These are phyloP conservation scores for Ephestia elutella DNA, from an alignment of 1,140 invertebrate genomes.

Conservation along the genomic window DNA sequence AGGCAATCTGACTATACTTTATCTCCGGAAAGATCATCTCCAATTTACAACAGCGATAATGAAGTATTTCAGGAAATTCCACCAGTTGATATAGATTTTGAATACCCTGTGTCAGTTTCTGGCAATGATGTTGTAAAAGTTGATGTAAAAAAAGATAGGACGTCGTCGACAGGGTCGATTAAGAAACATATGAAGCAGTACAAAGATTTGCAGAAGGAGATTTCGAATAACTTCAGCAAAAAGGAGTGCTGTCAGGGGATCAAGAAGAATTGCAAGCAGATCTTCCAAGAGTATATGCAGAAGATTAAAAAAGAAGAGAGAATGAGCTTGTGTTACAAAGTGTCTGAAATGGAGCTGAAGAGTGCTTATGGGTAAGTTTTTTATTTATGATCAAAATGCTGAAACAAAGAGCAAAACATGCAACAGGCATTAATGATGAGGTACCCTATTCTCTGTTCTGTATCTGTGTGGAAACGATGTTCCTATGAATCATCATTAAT, in stretches of 20 bases:
- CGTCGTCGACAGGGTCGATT: slow-evolving; percentile 29
- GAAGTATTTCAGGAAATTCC: slow-evolving; percentile 45
- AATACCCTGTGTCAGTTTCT: slow-evolving; percentile 15
- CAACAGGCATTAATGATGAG: too few species aligned
- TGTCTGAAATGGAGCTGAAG: slow-evolving; percentile 45
- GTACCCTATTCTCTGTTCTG: too few species aligned
- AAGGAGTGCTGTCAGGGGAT: slow-evolving; percentile 46
- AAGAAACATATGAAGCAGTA: slow-evolving; percentile 42
- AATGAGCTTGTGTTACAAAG: slow-evolving; percentile 35
- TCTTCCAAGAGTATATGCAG: slow-evolving; percentile 42
- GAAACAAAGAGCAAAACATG: too few species aligned
- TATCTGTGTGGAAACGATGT: too few species aligned
- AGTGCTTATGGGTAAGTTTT: slow-evolving; percentile 45
- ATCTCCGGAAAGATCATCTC: slow-evolving; percentile 40
- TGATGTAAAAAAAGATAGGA: slow-evolving; percentile 11
- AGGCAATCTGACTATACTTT: slow-evolving; percentile 31
- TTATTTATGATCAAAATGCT: too few species aligned
- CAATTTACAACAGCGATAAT: slow-evolving; percentile 41
- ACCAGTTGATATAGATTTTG: slow-evolving; percentile 14
- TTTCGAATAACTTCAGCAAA: slow-evolving; percentile 39
- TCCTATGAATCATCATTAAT: too few species aligned
- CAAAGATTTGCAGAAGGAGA: slow-evolving; percentile 55
- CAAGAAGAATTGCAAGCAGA: slow-evolving; percentile 36
- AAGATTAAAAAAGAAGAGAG: slow-evolving; percentile 34
- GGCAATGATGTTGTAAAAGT: slow-evolving; percentile 12